These are phyloP conservation scores for Oxyteleia sp. DNA, from an alignment of 2,888 invertebrate species.

Conservation along the genomic window DNA sequence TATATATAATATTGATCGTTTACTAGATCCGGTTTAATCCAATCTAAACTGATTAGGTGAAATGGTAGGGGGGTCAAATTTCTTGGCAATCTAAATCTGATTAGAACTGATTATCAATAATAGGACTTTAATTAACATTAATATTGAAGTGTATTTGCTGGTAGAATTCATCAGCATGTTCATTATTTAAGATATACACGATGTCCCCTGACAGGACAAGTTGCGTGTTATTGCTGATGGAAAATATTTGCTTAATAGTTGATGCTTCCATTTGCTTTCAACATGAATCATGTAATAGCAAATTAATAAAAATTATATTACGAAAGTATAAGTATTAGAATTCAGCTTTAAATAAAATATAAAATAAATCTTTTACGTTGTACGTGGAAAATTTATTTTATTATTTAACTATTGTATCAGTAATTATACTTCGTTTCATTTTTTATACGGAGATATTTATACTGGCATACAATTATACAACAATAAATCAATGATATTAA, in stretches of 20 bases:
- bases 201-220: background rate
- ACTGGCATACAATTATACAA: no score
- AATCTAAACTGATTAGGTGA: background rate
- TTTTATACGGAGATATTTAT: no score
- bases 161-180: background rate
- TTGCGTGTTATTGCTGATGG: background rate
- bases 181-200: constrained; percentile 1
- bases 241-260: constrained; percentile 3
- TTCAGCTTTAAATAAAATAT: no score
- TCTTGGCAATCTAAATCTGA: background rate
- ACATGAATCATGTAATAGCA: background rate
- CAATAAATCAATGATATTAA: no score
- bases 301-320: background rate
- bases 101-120: background rate
- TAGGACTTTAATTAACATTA: constrained; percentile 6
- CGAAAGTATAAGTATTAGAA: background rate
- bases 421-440: no score
- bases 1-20: background rate
- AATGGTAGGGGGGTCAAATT: background rate
- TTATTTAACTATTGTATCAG: no score
- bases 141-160: background rate
- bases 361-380: no score
- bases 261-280: background rate
- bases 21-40: background rate
- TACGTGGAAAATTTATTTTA: no score